phyloP scores from a whole-genome alignment of 2,797 vertebrate species.

The Anabas testudineus region DNA sequence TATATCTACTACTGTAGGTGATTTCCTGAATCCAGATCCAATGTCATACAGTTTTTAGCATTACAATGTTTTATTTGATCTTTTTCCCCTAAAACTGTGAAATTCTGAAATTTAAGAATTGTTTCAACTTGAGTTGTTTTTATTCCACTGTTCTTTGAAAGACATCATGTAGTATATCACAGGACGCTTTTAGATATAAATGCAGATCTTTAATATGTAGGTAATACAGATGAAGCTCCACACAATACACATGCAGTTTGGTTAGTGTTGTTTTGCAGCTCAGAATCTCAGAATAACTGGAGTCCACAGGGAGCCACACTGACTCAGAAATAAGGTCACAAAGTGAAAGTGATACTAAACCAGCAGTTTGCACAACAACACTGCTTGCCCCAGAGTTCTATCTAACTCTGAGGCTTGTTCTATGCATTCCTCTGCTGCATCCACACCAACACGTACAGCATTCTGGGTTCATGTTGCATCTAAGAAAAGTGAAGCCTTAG shows the following conservation, averaged over 20 bases:
- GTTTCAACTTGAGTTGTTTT: too few species aligned
- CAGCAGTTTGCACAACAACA: constrained; percentile 7
- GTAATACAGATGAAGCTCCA: not conserved
- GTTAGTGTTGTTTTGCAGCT: constrained; percentile 27
- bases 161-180: not conserved
- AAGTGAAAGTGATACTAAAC: constrained; percentile 23
- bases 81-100: too few species aligned
- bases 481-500: too few species aligned
- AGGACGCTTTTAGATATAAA: not conserved
- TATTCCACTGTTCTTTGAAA: too few species aligned
- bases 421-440: not conserved
- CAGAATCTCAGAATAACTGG: constrained; percentile 46
- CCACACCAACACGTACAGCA: not conserved
- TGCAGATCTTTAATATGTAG: not conserved
- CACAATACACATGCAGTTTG: not conserved
- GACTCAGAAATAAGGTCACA: constrained; percentile 61
- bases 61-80: too few species aligned
- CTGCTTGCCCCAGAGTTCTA: not conserved
- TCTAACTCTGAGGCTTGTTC: not conserved
- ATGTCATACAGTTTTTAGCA: too few species aligned
- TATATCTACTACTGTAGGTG: too few species aligned
- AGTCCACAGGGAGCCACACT: constrained; percentile 38
- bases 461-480: not conserved
- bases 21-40: too few species aligned
- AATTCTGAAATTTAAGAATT: too few species aligned